These are phyloP conservation scores for Arge pagana DNA, from an alignment of 2,888 invertebrate species.

Conservation along the genomic window DNA sequence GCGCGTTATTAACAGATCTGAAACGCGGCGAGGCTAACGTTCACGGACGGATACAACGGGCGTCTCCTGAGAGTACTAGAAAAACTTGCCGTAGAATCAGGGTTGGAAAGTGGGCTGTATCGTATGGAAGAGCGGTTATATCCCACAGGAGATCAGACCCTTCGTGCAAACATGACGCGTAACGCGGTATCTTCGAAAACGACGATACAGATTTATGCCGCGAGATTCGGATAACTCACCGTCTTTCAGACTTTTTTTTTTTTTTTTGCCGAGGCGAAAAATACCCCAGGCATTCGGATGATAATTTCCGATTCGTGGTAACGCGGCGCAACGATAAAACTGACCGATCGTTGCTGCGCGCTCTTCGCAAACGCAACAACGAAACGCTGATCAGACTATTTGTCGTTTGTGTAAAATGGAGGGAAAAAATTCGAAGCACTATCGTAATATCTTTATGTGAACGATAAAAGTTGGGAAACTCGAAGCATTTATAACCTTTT, in stretches of 20 bases:
- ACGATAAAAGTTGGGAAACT: constrained; percentile 21
- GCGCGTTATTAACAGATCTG: too few relatives aligned
- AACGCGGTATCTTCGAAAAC: constrained; percentile 3
- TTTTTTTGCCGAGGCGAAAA: too few relatives aligned
- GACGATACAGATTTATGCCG: not conserved
- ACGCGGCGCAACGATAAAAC: too few relatives aligned
- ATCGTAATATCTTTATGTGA: constrained; percentile 16
- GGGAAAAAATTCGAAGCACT: constrained; percentile 19
- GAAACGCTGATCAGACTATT: too few relatives aligned
- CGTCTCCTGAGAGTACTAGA: constrained; percentile 14
- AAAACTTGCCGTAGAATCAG: constrained; percentile 15
- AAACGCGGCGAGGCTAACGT: not conserved
- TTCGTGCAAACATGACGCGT: constrained; percentile 2
- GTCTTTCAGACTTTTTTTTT: too few relatives aligned
- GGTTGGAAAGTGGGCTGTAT: constrained; percentile 6
- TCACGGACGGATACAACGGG: constrained; percentile 4
- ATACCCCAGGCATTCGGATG: too few relatives aligned
- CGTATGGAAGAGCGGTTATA: constrained; percentile 1
- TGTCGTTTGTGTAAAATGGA: too few relatives aligned
- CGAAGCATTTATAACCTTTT: constrained; percentile 21
- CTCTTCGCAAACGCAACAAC: too few relatives aligned
- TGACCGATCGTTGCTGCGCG: too few relatives aligned
- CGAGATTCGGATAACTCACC: constrained; percentile 1
- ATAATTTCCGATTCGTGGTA: too few relatives aligned
- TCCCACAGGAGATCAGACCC: constrained; percentile 5